Conservation (phyloP, 2,888 invertebrate genomes). For the Hofmannophila pseudospretella region DNA sequence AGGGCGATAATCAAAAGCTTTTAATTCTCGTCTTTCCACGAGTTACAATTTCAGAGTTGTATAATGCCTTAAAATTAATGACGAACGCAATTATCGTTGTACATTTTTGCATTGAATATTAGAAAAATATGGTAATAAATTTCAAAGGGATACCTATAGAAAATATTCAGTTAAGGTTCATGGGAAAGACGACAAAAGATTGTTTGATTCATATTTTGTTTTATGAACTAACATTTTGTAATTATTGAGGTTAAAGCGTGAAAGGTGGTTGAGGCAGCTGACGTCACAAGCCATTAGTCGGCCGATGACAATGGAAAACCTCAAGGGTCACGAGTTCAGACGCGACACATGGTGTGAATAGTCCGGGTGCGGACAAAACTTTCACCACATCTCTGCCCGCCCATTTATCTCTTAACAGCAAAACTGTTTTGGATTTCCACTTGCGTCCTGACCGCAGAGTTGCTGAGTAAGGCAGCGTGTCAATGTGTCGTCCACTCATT, state of each 20-base stretch:
- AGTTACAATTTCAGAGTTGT: constrained; percentile 4
- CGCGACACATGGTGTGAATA: constrained; percentile 60
- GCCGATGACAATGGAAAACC: constrained; percentile 51
- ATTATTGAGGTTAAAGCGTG: constrained; percentile 35
- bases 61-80: constrained; percentile 3
- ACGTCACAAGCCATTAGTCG: constrained; percentile 57
- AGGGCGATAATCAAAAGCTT: constrained; percentile 33
- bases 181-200: too few species aligned
- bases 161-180: too few species aligned
- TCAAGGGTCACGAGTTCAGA: constrained; percentile 59
- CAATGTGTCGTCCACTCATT: too few species aligned
- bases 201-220: too few species aligned
- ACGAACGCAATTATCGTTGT: constrained; percentile 4
- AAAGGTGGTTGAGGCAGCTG: constrained; percentile 29
- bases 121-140: background rate
- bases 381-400: constrained; percentile 49
- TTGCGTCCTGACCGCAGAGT: constrained; percentile 4
- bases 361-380: constrained; percentile 52
- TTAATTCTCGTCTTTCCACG: constrained; percentile 27
- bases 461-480: constrained; percentile 7
- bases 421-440: constrained; percentile 30
- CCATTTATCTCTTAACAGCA: constrained; percentile 58
- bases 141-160: background rate
- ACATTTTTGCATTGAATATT: background rate
- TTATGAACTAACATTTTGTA: constrained; percentile 16